Conservation (phyloP, 2,888 invertebrate genomes). For the Macrophya annulata region DNA sequence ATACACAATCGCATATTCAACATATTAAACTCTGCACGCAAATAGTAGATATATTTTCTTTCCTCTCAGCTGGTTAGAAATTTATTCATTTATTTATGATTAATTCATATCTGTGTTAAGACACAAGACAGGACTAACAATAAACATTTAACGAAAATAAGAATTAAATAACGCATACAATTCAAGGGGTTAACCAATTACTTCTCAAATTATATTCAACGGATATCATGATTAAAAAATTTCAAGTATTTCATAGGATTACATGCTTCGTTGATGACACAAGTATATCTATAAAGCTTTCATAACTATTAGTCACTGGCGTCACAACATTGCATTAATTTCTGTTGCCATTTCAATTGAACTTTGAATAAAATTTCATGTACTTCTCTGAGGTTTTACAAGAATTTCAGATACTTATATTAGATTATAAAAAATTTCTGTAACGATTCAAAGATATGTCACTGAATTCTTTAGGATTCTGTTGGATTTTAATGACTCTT, state of each 20-base stretch:
- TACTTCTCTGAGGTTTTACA: neutral
- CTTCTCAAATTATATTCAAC: neutral
- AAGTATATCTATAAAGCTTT: neutral
- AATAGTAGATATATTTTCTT: neutral
- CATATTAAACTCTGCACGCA: conserved; percentile 21
- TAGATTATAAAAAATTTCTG: too few species aligned
- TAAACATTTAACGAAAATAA: conserved; percentile 21
- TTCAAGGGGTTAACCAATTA: conserved; percentile 1
- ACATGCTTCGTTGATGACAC: neutral
- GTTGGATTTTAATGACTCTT: neutral
- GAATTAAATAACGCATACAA: conserved; percentile 1
- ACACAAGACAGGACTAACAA: conserved; percentile 35
- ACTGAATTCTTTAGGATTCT: neutral
- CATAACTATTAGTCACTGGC: neutral
- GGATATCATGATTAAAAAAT: neutral
- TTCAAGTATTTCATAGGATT: neutral
- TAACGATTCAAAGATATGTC: neutral
- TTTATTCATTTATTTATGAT: neutral
- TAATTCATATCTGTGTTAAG: conserved; percentile 33
- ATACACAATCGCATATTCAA: neutral
- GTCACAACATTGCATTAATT: too few species aligned
- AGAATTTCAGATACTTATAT: too few species aligned
- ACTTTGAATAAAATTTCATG: neutral
- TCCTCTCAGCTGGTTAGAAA: conserved; percentile 15
- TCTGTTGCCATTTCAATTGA: too few species aligned